phyloP scores from a whole-genome alignment of 1,140 invertebrate species.

The Pachyrhynchus sulphureomaculatus region DNA sequence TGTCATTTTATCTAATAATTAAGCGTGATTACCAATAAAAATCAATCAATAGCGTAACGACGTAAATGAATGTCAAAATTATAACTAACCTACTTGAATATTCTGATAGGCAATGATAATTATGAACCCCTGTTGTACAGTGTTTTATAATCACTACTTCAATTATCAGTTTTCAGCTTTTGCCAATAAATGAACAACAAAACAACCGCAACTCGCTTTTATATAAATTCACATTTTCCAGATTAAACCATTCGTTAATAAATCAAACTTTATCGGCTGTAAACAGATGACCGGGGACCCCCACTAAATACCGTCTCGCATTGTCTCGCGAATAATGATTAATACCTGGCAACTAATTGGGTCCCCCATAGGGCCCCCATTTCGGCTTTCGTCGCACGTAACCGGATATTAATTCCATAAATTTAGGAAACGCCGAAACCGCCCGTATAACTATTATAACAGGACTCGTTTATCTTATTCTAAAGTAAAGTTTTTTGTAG shows the following conservation, averaged over 20 bases:
- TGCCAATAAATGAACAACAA: background rate
- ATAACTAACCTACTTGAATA: no score
- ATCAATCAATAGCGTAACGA: no score
- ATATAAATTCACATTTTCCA: slow-evolving; percentile 7
- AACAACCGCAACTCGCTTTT: background rate
- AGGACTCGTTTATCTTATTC: slow-evolving; percentile 18
- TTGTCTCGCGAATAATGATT: slow-evolving; percentile 31
- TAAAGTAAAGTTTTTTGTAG: background rate
- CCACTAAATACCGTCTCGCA: slow-evolving; percentile 5
- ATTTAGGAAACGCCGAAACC: slow-evolving; percentile 24
- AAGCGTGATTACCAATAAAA: no score
- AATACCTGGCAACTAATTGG: slow-evolving; percentile 30
- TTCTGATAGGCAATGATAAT: no score
- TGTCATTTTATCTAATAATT: no score
- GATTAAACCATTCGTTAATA: slow-evolving; percentile 21
- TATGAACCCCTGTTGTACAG: no score
- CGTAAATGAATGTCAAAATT: no score
- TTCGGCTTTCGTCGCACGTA: slow-evolving; percentile 26
- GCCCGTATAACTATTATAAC: slow-evolving; percentile 14
- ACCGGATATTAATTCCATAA: slow-evolving; percentile 33
- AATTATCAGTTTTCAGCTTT: background rate
- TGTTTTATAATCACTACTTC: no score
- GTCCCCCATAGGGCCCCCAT: slow-evolving; percentile 15
- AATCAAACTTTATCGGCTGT: slow-evolving; percentile 27
- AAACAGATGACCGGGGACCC: slow-evolving; percentile 18